Base-by-base conservation (phyloP, 1,140 invertebrate genomes). In the Phenacoccus solenopsis region DNA sequence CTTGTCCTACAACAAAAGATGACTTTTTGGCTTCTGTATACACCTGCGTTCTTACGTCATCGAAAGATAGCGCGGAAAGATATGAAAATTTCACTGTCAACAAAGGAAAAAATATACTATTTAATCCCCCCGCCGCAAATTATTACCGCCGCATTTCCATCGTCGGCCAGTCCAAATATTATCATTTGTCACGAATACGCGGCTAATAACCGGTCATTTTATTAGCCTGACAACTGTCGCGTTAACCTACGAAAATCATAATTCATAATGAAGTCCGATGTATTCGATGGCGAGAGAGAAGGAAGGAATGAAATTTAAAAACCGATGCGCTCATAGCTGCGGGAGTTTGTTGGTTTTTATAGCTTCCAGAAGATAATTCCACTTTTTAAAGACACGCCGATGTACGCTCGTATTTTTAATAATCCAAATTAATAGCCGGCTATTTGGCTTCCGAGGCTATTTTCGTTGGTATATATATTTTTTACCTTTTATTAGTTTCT, bases 351-450 rank as follows among this genome's bases (percentile, higher is more conserved):
- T 64, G 59, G 59, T 64, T 64, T 64, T 64, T 64, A 64, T 64
- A 64, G 59, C 59, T 64, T 27, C 22, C 25, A 64, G 59, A 64
- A 64, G 59, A 64, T 64, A 64, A 64, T 64, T 64, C 59, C 59
- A 27, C 25, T 64, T 64, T 64, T 64, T 64, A 64, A 64, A 64
- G 59, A 64, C 59, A 22, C 5, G 59, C 59, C 59, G 59, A 64
- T 64, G 59, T 64, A 64, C 59, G 59, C 59, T 64, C 59, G 59
- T 64, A 64, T 64, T 64, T 64, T 64, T 64, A 64, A 64, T 64
- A 64, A 64, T 64, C 59, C 59, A 64, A 64, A 64, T 64, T 64
- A 64, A 64, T 64, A 64, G 59, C 59, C 59, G 59, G 59, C 59
- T 64, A 64, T 64, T 64, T 64, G 59, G 59, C 59, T 64, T 64